Percentiles rank a stretch among this genome's conserved stretches.
Evolutionary conservation across 2,888 invertebrate species (phyloP).

Genomic region (Heliconius cydno): DNA sequence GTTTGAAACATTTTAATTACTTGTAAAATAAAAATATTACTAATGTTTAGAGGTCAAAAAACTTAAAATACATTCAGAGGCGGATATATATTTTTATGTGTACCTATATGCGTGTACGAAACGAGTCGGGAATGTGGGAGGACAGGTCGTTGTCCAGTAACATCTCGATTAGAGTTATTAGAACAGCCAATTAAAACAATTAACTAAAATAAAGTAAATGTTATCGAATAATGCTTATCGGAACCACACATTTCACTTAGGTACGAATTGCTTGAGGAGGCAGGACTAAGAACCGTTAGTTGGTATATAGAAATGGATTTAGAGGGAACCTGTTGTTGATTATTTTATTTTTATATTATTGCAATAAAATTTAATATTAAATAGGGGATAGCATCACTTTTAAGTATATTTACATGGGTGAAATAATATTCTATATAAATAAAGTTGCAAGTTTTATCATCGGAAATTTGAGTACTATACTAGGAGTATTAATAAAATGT

Average conservation of each 20-base stretch:
- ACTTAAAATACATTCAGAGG: slow-evolving; percentile 29
- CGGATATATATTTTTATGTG: slow-evolving; percentile 16
- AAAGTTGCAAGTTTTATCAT: too few species aligned
- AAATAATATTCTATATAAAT: too few species aligned
- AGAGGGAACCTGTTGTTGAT: background rate
- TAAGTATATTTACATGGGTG: too few species aligned
- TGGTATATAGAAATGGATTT: background rate
- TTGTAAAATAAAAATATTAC: slow-evolving; percentile 27
- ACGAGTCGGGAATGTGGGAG: slow-evolving; percentile 44
- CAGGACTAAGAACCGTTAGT: background rate
- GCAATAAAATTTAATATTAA: too few species aligned
- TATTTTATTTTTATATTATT: too few species aligned
- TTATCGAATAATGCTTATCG: slow-evolving; percentile 12
- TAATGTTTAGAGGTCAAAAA: slow-evolving; percentile 33
- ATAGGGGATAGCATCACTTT: too few species aligned
- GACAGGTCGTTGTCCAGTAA: slow-evolving; percentile 40
- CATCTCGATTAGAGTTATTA: slow-evolving; percentile 34
- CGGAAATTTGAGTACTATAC: too few species aligned
- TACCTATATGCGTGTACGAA: slow-evolving; percentile 10
- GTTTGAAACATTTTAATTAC: slow-evolving; percentile 24
- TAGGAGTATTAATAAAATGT: too few species aligned
- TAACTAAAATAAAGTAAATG: slow-evolving; percentile 3
- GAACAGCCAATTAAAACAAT: slow-evolving; percentile 32
- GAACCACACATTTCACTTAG: background rate
- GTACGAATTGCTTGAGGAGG: background rate